A percentile compares a stretch with the other conserved stretches of the same genome.
phyloP scores from a whole-genome alignment of 2,113 vertebrate species.

The Muntiacus reevesi region DNA sequence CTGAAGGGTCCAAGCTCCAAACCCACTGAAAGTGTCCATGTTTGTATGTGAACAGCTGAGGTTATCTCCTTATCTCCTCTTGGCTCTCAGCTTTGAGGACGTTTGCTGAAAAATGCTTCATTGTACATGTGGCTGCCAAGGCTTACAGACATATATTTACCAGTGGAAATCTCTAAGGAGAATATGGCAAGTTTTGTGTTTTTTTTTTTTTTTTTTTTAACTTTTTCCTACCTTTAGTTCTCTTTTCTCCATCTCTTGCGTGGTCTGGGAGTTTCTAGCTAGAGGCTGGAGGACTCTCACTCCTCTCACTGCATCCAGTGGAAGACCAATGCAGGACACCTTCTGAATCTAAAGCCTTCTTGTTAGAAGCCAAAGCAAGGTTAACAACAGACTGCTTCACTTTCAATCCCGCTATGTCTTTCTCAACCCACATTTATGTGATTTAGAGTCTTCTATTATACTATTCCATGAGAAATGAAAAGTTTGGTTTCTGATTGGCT shows the following conservation, averaged over 20 bases:
- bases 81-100: neutral
- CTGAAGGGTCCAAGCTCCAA: neutral
- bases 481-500: neutral
- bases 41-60: neutral
- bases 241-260: slow-evolving; percentile 51
- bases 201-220: fast-evolving
- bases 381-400: neutral
- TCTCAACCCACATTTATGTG: neutral
- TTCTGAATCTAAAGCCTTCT: neutral
- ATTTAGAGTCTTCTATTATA: neutral
- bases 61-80: neutral
- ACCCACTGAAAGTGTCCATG: neutral
- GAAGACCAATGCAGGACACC: neutral
- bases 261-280: neutral
- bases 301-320: neutral
- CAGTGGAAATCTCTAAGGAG: neutral
- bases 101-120: neutral
- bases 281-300: neutral
- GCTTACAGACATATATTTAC: neutral
- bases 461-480: neutral
- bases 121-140: neutral
- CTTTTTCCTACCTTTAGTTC: slow-evolving; percentile 62
- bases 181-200: neutral
- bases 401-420: neutral
- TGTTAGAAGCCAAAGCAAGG: neutral